These are phyloP conservation scores for Drosophila multiciliata DNA, from an alignment of 2,888 invertebrate species.

Conservation along the genomic window DNA sequence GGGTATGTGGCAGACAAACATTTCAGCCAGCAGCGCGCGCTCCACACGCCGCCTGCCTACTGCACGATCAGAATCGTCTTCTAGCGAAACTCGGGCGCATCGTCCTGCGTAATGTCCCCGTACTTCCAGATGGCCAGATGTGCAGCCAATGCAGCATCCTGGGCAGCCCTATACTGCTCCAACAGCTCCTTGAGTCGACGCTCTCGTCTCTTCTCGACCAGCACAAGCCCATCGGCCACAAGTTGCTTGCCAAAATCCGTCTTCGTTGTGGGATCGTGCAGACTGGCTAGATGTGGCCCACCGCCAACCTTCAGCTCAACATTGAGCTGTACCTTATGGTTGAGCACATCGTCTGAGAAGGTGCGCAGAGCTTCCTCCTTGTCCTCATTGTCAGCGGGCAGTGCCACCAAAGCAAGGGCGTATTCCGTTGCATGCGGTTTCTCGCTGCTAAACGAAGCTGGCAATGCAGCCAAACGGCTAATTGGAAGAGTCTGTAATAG, in stretches of 20 bases:
- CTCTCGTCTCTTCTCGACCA: slow-evolving; percentile 93
- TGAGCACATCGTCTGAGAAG: slow-evolving; percentile 88
- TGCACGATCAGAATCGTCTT: slow-evolving; percentile 60
- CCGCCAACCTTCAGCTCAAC: slow-evolving; percentile 89
- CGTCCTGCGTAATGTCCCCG: slow-evolving; percentile 92
- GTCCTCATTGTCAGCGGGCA: slow-evolving; percentile 95
- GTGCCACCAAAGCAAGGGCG: slow-evolving; percentile 91
- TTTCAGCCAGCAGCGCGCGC: slow-evolving; percentile 72
- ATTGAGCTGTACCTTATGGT: slow-evolving; percentile 92
- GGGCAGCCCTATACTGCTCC: slow-evolving; percentile 93
- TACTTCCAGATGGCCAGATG: slow-evolving; percentile 98
- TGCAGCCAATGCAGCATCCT: slow-evolving; percentile 93
- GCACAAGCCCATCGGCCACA: slow-evolving; percentile 93
- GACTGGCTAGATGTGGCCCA: slow-evolving; percentile 82
- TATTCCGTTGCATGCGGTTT: slow-evolving; percentile 95
- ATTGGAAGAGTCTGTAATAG: slow-evolving; percentile 86
- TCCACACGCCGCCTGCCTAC: slow-evolving; percentile 68
- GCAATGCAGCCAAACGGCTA: slow-evolving; percentile 92
- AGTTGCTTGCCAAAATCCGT: slow-evolving; percentile 89
- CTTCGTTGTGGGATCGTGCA: slow-evolving; percentile 83
- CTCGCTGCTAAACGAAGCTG: slow-evolving; percentile 90
- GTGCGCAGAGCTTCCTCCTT: slow-evolving; percentile 90
- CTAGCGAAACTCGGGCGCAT: slow-evolving; percentile 85
- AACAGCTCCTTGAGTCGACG: slow-evolving; percentile 92
- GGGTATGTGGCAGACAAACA: slow-evolving; percentile 85